A percentile compares a stretch with the other conserved stretches of the same genome.
Conservation (phyloP, 2,113 vertebrate species). For the Puntigrus tetrazona region DNA sequence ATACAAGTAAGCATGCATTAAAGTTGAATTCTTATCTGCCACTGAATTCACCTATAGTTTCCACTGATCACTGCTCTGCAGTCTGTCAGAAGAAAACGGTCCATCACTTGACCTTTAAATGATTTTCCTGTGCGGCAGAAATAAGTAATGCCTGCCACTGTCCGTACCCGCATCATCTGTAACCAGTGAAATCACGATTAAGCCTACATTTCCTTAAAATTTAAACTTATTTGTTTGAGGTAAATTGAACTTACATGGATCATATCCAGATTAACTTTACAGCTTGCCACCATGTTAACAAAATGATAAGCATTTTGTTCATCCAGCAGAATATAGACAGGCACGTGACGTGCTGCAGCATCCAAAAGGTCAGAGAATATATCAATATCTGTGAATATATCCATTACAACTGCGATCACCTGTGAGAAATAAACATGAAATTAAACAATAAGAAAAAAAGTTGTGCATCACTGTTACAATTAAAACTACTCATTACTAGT, state of each 20-base stretch:
- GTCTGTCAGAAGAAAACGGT: slow-evolving; percentile 93
- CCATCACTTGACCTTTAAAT: slow-evolving; percentile 94
- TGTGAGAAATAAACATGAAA: slow-evolving; percentile 60
- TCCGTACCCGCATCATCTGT: slow-evolving; percentile 94
- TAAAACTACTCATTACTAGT: slow-evolving; percentile 18
- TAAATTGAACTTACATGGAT: slow-evolving; percentile 80
- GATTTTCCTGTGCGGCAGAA: slow-evolving; percentile 91
- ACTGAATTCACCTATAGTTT: slow-evolving; percentile 88
- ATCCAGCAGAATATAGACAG: slow-evolving; percentile 93
- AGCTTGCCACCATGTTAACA: slow-evolving; percentile 86
- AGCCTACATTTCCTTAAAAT: neutral
- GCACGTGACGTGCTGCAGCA: slow-evolving; percentile 84
- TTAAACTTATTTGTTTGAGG: neutral
- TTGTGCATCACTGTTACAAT: neutral
- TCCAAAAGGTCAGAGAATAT: slow-evolving; percentile 90
- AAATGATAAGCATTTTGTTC: slow-evolving; percentile 89
- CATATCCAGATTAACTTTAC: slow-evolving; percentile 88
- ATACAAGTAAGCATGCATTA: neutral
- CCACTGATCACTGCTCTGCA: slow-evolving; percentile 94
- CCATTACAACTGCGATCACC: slow-evolving; percentile 98
- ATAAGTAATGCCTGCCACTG: slow-evolving; percentile 90
- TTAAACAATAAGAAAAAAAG: neutral
- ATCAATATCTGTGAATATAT: slow-evolving; percentile 93
- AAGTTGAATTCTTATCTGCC: neutral
- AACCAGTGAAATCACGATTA: slow-evolving; percentile 49